Evolutionary conservation across 1,140 invertebrate genomes (phyloP).

Genomic region (Drosophila hydei): DNA sequence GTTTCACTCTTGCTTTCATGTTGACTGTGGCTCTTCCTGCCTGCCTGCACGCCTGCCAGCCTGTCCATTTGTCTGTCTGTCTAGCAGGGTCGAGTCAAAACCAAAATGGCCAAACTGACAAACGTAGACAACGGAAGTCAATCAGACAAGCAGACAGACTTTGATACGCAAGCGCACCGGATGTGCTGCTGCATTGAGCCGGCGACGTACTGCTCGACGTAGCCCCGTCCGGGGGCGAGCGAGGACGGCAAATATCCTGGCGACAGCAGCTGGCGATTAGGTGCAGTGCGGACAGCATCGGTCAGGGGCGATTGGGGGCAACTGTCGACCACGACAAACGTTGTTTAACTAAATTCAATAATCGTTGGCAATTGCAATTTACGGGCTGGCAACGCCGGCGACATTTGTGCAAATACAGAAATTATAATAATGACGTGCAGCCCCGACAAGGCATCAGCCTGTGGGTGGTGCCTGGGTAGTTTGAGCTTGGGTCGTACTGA

Average conservation of each 20-base stretch:
- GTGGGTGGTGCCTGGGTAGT: not conserved
- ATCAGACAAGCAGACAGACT: constrained; percentile 76
- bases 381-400: constrained; percentile 64
- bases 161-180: constrained; percentile 80
- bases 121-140: constrained; percentile 80
- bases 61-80: constrained; percentile 6
- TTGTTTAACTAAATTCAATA: constrained; percentile 83
- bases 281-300: constrained; percentile 18
- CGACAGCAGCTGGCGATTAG: constrained; percentile 63
- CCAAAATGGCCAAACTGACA: constrained; percentile 80
- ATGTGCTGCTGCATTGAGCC: constrained; percentile 75
- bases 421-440: constrained; percentile 79
- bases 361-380: constrained; percentile 83
- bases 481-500: not conserved
- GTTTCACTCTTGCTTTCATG: constrained; percentile 12
- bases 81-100: constrained; percentile 54
- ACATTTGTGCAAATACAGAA: constrained; percentile 83
- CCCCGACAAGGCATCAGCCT: constrained; percentile 46
- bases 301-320: not conserved
- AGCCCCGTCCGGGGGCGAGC: not conserved
- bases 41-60: too few relatives aligned
- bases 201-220: constrained; percentile 37
- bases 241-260: constrained; percentile 35
- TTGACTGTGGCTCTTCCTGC: not conserved
- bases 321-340: constrained; percentile 67